Evolutionary conservation across 2,113 vertebrate species (phyloP), one percentile per base, ranked within the genome.

Genomic region (Eira barbara): DNA sequence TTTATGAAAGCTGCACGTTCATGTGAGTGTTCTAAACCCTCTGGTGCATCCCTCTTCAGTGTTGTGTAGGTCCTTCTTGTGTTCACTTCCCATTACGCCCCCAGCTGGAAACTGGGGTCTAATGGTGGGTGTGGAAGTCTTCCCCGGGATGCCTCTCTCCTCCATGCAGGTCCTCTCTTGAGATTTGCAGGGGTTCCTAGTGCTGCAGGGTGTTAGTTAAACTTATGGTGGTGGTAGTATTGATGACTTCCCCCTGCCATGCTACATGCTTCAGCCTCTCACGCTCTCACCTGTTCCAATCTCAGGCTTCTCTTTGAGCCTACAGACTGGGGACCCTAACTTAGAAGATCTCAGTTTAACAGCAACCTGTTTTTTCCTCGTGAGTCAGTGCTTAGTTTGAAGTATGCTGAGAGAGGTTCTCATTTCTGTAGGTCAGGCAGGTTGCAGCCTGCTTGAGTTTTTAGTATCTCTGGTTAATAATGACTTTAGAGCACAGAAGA

Each of bases 321-420:
- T 14, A 59, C 49, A 92, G 11, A 11, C 73, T 12, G 39, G 47
- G 65, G 52, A 34, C 4, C 21, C 34, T 67, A 34, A 91, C n/a
- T 65, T 63, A 73, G 91, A 81, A 89, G 29, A 42, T 79, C 34
- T 92, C 74, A 84, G 31, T 63, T 93, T 76, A 83, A 67, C 36
- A 97, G 12, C 57, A 95, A 39, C 90, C 65, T 79, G 0, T 14
- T 25, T 61, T 79, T 61, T 36, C 34, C 13, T 59, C 34, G 4
- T 79, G 88, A 97, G 67, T 94, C 92, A 97, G 85, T 91, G 36
- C 34, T 95, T 73, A 39, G 67, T 90, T 96, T 25, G 18, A 97
- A 86, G 89, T 81, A 55, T 81, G 39, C 59, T 61, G 31, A 82
- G 88, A 95, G 84, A 89, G 39, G 29, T 67, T 92, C 52, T 94